Evolutionary conservation across 2,113 vertebrate genomes (phyloP).

Genomic region (Ophiodon elongatus): DNA sequence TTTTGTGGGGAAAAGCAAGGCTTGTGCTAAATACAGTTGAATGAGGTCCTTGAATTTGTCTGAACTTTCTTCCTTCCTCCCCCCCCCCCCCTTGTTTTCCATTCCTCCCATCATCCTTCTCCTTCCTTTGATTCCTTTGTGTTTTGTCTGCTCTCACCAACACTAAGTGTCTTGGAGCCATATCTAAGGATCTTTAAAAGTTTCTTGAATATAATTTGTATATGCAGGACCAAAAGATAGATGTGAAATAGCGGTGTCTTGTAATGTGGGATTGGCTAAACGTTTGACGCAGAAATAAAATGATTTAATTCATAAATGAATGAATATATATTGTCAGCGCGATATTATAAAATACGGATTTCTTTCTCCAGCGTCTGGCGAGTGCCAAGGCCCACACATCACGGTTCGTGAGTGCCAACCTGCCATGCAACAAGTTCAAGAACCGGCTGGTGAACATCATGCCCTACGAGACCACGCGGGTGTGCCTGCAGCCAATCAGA

Average conservation of each 20-base stretch:
- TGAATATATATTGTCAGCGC: not conserved
- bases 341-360: slow-evolving; percentile 1
- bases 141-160: slow-evolving; percentile 1
- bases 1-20: slow-evolving; percentile 32
- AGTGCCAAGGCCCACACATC: slow-evolving; percentile 99
- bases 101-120: not conserved
- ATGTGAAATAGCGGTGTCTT: not conserved
- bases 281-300: not conserved
- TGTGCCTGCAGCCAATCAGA: slow-evolving; percentile 97
- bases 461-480: slow-evolving; percentile 98
- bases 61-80: slow-evolving; percentile 1
- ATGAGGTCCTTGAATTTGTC: slow-evolving; percentile 25
- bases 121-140: not conserved
- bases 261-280: not conserved
- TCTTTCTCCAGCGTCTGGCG: slow-evolving; percentile 89
- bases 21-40: slow-evolving; percentile 58
- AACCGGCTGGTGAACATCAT: slow-evolving; percentile 99
- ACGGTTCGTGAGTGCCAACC: slow-evolving; percentile 98
- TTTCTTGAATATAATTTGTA: not conserved
- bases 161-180: not conserved
- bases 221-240: not conserved
- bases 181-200: slow-evolving; percentile 4
- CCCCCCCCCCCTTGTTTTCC: not conserved
- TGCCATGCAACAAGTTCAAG: slow-evolving; percentile 99
- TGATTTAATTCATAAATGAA: not conserved